A percentile compares a stretch with the other conserved stretches of the same genome.
These are phyloP conservation scores for Cisticola juncidis DNA, from an alignment of 2,113 vertebrate species.

Conservation along the genomic window DNA sequence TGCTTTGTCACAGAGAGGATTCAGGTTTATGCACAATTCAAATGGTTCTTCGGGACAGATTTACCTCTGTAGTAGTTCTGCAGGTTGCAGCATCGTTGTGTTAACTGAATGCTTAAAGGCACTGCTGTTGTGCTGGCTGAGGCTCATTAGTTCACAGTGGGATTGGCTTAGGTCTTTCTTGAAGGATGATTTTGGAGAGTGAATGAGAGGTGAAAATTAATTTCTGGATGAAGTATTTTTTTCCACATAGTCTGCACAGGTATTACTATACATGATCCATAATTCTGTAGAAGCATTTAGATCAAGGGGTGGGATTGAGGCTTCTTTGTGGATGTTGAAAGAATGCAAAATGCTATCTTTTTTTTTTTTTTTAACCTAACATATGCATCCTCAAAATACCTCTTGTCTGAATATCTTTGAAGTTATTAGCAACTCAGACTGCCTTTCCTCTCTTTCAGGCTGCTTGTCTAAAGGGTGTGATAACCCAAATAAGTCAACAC, in stretches of 20 bases:
- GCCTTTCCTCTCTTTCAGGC: background rate
- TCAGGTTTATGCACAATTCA: background rate
- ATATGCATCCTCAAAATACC: background rate
- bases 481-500: background rate
- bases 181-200: background rate
- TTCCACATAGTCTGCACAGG: background rate
- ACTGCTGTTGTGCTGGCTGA: background rate
- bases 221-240: background rate
- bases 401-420: background rate
- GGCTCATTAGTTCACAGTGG: background rate
- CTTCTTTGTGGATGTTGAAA: background rate
- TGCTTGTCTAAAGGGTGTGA: background rate
- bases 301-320: background rate
- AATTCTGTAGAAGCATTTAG: background rate
- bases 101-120: background rate
- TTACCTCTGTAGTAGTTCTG: background rate
- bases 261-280: background rate
- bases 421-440: background rate
- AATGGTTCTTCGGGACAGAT: background rate
- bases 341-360: background rate
- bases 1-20: background rate
- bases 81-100: background rate
- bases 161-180: background rate
- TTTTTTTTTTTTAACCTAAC: background rate
- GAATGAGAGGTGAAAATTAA: background rate